Evolutionary conservation across 2,888 invertebrate species (phyloP).

Genomic region (Cerceris rybyensis): DNA sequence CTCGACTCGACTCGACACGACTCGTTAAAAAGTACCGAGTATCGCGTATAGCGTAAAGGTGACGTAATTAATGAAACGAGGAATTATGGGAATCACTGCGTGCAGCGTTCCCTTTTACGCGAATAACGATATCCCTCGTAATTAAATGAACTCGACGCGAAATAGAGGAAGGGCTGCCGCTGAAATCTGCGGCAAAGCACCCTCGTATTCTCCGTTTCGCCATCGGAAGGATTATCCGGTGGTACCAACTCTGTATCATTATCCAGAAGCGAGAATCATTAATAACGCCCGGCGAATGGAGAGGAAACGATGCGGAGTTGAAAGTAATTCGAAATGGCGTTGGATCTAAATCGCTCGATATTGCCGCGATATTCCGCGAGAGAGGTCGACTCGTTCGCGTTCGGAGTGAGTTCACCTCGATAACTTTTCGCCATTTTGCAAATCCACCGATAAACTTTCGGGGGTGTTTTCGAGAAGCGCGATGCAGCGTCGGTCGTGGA

Average conservation of each 20-base stretch:
- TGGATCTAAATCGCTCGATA: constrained; percentile 29
- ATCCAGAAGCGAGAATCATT: constrained; percentile 55
- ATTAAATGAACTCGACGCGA: constrained; percentile 45
- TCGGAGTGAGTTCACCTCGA: no score
- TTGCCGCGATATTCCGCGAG: constrained; percentile 14
- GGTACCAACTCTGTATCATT: constrained; percentile 27
- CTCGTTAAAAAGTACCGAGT: no score
- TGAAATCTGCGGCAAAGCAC: constrained; percentile 45
- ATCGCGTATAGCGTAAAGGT: no score
- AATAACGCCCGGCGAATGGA: constrained; percentile 44
- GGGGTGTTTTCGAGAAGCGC: background rate
- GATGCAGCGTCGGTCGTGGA: constrained; percentile 1
- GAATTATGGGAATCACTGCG: no score
- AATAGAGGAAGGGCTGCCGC: constrained; percentile 1
- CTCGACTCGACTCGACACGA: no score
- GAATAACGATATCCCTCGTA: constrained; percentile 28
- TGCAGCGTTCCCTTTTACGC: no score
- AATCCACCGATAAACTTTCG: background rate
- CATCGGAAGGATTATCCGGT: constrained; percentile 48
- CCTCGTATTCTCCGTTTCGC: constrained; percentile 26
- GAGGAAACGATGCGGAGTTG: constrained; percentile 4
- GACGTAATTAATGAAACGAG: no score
- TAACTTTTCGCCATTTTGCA: background rate
- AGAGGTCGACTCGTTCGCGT: background rate
- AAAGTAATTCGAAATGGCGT: constrained; percentile 49